phyloP scores from a whole-genome alignment of 2,797 vertebrate species.

The Trichosurus vulpecula region DNA sequence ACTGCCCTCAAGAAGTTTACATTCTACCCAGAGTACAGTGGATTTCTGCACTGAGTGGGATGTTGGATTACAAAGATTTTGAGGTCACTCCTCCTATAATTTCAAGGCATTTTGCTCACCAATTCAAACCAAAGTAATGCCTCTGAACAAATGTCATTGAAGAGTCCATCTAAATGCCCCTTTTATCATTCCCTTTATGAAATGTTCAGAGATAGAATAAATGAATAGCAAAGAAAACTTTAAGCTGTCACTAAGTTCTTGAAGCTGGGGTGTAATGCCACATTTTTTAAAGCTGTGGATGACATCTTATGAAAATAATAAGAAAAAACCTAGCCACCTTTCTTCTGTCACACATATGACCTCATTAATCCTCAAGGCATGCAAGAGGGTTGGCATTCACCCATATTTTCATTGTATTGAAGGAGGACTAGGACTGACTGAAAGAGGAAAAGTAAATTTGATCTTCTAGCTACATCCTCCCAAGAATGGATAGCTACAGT shows the following conservation, averaged over 20 bases:
- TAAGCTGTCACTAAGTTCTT: constrained; percentile 38
- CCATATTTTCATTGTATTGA: constrained; percentile 23
- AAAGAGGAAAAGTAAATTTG: neutral
- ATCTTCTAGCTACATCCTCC: neutral
- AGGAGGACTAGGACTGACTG: neutral
- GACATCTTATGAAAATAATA: constrained; percentile 53
- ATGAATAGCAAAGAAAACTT: constrained; percentile 10
- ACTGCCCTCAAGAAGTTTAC: neutral
- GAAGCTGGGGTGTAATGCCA: neutral
- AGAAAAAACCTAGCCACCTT: constrained; percentile 53
- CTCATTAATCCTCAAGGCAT: constrained; percentile 21
- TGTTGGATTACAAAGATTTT: neutral
- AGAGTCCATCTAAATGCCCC: neutral
- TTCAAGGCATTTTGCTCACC: neutral
- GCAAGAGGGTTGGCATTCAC: constrained; percentile 19
- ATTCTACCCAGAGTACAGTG: neutral
- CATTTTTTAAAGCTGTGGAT: constrained; percentile 16
- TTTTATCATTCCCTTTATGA: constrained; percentile 11
- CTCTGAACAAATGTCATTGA: neutral
- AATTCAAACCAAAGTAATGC: neutral
- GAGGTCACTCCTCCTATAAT: neutral
- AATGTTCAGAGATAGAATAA: neutral
- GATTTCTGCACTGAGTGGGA: neutral
- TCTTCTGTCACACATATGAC: constrained; percentile 33
- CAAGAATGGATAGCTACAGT: neutral